These are phyloP conservation scores for Ganaspis sp. DNA, from an alignment of 1,140 invertebrate genomes.

Conservation along the genomic window DNA sequence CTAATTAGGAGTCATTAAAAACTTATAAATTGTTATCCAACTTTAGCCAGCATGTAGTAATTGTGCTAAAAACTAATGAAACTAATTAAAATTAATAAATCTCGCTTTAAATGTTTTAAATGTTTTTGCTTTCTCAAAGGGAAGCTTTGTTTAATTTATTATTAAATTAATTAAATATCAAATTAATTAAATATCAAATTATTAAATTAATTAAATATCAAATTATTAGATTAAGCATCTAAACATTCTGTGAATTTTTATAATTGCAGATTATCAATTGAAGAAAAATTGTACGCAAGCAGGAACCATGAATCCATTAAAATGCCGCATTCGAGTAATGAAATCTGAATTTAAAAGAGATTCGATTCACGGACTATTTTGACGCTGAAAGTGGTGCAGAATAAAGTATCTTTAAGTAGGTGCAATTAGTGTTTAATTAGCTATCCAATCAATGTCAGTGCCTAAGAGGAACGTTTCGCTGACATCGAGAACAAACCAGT, in stretches of 20 bases:
- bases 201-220: too few relatives aligned
- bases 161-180: too few relatives aligned
- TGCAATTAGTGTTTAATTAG: constrained; percentile 15
- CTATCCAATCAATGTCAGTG: constrained; percentile 4
- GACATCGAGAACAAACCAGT: constrained; percentile 3
- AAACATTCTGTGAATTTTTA: neutral
- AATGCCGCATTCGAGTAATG: neutral
- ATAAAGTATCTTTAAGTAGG: constrained; percentile 8
- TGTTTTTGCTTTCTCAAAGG: too few relatives aligned
- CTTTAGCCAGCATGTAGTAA: too few relatives aligned
- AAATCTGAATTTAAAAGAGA: neutral
- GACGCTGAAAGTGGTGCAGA: constrained; percentile 1
- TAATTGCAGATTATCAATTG: neutral
- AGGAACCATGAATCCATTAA: neutral
- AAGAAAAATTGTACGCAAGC: neutral
- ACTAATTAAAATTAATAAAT: too few relatives aligned
- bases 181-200: too few relatives aligned
- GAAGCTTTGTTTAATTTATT: too few relatives aligned
- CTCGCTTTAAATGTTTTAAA: too few relatives aligned
- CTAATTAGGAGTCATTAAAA: too few relatives aligned
- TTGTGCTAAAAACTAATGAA: too few relatives aligned
- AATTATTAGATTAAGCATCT: too few relatives aligned
- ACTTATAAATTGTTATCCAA: too few relatives aligned
- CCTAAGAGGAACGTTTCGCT: neutral
- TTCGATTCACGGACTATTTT: neutral